Evolutionary conservation across 2,888 invertebrate species (phyloP), one percentile per base, ranked within the genome.

Genomic region (Rapana venosa): DNA sequence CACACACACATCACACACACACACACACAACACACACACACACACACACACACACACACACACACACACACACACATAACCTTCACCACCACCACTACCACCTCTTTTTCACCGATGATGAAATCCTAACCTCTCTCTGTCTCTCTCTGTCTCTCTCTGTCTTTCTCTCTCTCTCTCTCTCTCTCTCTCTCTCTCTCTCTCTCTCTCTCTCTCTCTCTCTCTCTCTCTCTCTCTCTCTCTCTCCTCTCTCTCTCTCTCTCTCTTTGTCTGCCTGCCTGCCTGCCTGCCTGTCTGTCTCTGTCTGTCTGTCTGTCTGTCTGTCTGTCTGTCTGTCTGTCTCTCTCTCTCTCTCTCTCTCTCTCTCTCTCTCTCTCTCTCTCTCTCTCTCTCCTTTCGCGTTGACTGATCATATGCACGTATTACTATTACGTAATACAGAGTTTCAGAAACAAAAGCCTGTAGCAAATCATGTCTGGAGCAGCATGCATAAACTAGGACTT

Each of bases 361-460:
- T 79, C 77, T 79, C 77, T 79, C 77, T 79, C 77, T 79, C 77
- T 79, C 47, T 47, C 47, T 47, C 47, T 47, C 47, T 47, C 47
- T 47, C 47, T 47, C 47, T 47, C 47, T 47, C 47, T 47, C 47
- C 47, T 47, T 47, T 47, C 47, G 47, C 8, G 47, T 47, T 47
- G 47, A 47, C 8, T 47, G 47, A n/a, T n/a, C n/a, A n/a, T 8
- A 47, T 47, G 47, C 47, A 47, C 4, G 47, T 47, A 47, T 47
- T 5, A 47, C 47, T 47, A 47, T 47, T 47, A 8, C 47, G 47
- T 47, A 47, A 47, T 8, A 47, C 47, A 47, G 47, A 47, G 47
- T 47, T 47, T 47, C 2, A 47, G 47, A 2, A 47, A 47, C 47
- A 47, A 47, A n/a, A 47, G 47, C 47, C 47, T 47, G 2, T 8